These are phyloP conservation scores for Protonemura montana DNA, from an alignment of 2,888 invertebrate species.

Conservation along the genomic window DNA sequence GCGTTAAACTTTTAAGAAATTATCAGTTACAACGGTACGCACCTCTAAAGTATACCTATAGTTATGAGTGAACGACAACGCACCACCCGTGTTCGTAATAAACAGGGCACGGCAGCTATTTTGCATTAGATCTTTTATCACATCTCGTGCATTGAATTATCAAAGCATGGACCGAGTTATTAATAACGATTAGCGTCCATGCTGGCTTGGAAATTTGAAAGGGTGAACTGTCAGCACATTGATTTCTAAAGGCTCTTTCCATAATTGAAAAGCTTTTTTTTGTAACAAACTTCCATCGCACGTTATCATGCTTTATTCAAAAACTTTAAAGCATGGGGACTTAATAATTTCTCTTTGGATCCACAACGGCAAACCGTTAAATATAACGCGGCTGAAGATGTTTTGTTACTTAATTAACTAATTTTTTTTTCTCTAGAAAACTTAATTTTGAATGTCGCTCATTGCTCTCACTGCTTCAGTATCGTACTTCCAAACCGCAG, in stretches of 20 bases:
- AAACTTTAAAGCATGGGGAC: too few relatives aligned
- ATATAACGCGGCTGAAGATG: too few relatives aligned
- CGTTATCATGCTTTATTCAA: too few relatives aligned
- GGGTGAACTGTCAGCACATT: background rate
- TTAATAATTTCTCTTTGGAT: too few relatives aligned
- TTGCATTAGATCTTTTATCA: background rate
- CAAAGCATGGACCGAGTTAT: background rate
- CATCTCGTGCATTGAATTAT: background rate
- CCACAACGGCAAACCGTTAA: too few relatives aligned
- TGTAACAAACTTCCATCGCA: background rate
- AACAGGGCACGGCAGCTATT: background rate
- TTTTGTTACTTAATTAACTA: too few relatives aligned
- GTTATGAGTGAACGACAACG: background rate
- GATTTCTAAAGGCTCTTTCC: background rate
- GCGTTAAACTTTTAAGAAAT: background rate
- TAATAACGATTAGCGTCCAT: background rate
- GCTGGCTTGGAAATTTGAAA: background rate
- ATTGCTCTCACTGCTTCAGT: too few relatives aligned
- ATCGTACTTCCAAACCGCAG: too few relatives aligned
- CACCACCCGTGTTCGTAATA: background rate
- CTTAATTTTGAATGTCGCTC: too few relatives aligned
- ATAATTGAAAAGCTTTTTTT: background rate
- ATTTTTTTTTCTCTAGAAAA: too few relatives aligned
- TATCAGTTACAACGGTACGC: background rate
- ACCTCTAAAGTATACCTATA: background rate